Base-by-base conservation (phyloP, 2,888 invertebrate species). In the Drosophila helvetica region DNA sequence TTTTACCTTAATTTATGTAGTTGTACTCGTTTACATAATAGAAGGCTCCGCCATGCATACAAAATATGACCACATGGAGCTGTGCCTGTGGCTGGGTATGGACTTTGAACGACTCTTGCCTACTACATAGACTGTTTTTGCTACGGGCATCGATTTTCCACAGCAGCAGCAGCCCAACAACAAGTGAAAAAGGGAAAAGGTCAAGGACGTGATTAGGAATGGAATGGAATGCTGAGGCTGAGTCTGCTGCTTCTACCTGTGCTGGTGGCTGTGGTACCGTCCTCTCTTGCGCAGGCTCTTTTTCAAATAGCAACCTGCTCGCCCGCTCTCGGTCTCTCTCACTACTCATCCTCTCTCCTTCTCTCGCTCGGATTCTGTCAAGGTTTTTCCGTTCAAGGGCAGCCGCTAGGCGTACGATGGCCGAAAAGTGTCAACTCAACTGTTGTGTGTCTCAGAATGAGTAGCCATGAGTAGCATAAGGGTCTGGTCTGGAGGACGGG, bases 381-480 rank as follows among this genome's bases (percentile, higher is more conserved):
- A 84, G 86, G 83, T 61, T 86, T 88, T 88, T 80, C 78, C 42
- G 63, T 80, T 77, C 83, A 84, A 84, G 83, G 83, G 59, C 83
- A 72, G 62, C 63, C 52, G 64, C 50, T 54, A 64, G 61, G 72
- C 73, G 62, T 47, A 43, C 45, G 7, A 38, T 38, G 6, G 59
- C 52, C 48, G 53, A 77, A 80, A 67, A 46, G 63, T 75, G 67
- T 63, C 50, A 45, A 66, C 42, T 63, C 50, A 45, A 66, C 42
- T 18, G 18, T 19, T 27, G 19, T 60, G 50, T 62, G 38, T 25
- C 53, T 51, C 48, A 66, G 52, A 63, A 58, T 38, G 43, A 46
- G 56, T 47, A 68, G 7, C 38, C 15, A 38, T n/a, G n/a, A 38
- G 38, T 15, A 38, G 7, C 38, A 38, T 15, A 38, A 7, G 15